Conservation (phyloP, 2,113 vertebrate species). For the Mobula hypostoma region DNA sequence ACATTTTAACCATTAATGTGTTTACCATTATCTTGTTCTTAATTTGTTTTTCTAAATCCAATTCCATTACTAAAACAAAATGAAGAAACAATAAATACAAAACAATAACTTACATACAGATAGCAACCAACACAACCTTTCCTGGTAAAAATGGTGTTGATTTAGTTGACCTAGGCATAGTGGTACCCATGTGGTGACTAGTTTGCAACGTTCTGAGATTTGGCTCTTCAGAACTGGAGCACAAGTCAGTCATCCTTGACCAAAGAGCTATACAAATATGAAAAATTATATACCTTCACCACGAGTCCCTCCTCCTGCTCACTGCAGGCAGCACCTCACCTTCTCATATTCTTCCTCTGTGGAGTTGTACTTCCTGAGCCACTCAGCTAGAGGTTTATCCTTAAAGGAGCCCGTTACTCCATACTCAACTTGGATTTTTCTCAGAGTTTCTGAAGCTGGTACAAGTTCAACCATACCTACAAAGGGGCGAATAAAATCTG, state of each 20-base stretch:
- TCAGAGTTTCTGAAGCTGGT: slow-evolving; percentile 88
- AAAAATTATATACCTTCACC: neutral
- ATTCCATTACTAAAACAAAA: neutral
- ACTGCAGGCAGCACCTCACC: slow-evolving; percentile 54
- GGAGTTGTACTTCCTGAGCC: slow-evolving; percentile 93
- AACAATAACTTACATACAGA: slow-evolving; percentile 86
- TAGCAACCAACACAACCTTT: slow-evolving; percentile 96
- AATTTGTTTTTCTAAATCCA: neutral
- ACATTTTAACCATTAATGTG: neutral
- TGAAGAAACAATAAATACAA: neutral
- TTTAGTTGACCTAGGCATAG: slow-evolving; percentile 73
- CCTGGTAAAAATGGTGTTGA: slow-evolving; percentile 79
- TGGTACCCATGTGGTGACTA: too few species aligned
- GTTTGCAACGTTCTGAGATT: too few species aligned
- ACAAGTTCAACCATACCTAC: slow-evolving; percentile 96
- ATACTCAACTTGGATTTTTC: slow-evolving; percentile 97
- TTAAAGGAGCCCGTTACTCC: slow-evolving; percentile 96
- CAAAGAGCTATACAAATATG: neutral
- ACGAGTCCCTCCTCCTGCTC: too few species aligned
- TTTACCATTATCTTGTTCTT: neutral
- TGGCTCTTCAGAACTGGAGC: too few species aligned
- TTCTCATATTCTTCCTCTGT: slow-evolving; percentile 97
- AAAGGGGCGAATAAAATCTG: neutral
- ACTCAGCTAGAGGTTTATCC: slow-evolving; percentile 94
- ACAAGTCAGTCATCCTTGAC: too few species aligned